phyloP scores from a whole-genome alignment of 2,888 invertebrate species.

The Schizaphis graminum region DNA sequence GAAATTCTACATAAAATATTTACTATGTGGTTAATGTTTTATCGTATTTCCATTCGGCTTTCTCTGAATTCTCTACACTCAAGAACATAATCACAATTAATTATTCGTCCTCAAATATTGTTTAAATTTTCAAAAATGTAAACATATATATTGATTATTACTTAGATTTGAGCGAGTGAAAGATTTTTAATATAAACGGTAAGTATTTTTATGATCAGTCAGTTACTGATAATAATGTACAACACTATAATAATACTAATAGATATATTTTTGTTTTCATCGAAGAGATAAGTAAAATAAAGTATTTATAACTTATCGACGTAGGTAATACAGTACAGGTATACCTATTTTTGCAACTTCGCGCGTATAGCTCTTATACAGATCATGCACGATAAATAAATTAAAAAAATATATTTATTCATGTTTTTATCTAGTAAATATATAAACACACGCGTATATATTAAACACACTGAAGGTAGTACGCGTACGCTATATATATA shows the following conservation, averaged over 20 bases:
- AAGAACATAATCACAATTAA: conserved; percentile 34
- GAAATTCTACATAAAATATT: not conserved
- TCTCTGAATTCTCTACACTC: not conserved
- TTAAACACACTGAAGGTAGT: too few relatives aligned
- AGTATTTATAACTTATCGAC: not conserved
- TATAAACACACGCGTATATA: not conserved
- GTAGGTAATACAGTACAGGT: not conserved
- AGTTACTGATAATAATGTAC: not conserved
- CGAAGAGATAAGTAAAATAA: not conserved
- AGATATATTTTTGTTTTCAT: not conserved
- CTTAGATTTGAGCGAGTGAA: not conserved
- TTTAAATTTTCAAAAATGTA: conserved; percentile 29
- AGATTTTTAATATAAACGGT: not conserved
- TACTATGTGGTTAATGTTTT: conserved; percentile 16
- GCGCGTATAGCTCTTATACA: not conserved
- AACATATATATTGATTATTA: not conserved
- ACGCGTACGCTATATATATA: too few relatives aligned
- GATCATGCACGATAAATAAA: not conserved
- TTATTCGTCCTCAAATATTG: conserved; percentile 26
- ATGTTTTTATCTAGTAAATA: not conserved
- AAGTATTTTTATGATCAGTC: not conserved
- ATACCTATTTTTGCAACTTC: not conserved
- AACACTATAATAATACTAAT: not conserved
- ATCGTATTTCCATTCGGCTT: conserved; percentile 23
- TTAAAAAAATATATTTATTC: not conserved